Conservation (phyloP, 2,113 vertebrate species). For the Hylia prasina region DNA sequence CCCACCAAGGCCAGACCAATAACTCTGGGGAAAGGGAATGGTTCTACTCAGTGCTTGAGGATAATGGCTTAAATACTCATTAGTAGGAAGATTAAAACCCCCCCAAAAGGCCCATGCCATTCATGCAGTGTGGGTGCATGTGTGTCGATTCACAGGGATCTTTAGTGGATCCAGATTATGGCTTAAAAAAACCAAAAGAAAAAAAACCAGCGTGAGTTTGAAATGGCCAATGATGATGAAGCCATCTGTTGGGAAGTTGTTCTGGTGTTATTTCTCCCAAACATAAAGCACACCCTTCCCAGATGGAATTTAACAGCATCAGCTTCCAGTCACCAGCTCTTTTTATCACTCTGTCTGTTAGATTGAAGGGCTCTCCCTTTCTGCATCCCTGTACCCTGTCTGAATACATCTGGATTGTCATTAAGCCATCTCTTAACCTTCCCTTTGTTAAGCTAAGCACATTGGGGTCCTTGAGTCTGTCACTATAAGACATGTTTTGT, state of each 20-base stretch:
- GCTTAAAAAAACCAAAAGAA: rapidly evolving
- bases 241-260: not conserved
- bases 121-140: not conserved
- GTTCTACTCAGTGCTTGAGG: not conserved
- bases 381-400: conserved; percentile 10
- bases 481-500: conserved; percentile 54
- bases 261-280: not conserved
- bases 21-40: not conserved
- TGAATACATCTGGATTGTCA: conserved; percentile 54
- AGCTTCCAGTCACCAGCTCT: conserved; percentile 28
- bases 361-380: conserved; percentile 46
- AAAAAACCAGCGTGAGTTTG: not conserved
- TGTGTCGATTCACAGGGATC: rapidly evolving
- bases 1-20: not conserved
- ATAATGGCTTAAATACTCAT: not conserved
- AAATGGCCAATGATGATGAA: not conserved
- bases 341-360: conserved; percentile 55
- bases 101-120: not conserved
- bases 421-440: conserved; percentile 55
- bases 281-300: not conserved
- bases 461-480: conserved; percentile 62
- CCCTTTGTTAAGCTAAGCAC: conserved; percentile 64
- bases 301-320: conserved; percentile 20
- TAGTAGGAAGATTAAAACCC: not conserved
- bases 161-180: not conserved